Conservation (phyloP, 2,113 vertebrate species). For the Saguinus midas region DNA sequence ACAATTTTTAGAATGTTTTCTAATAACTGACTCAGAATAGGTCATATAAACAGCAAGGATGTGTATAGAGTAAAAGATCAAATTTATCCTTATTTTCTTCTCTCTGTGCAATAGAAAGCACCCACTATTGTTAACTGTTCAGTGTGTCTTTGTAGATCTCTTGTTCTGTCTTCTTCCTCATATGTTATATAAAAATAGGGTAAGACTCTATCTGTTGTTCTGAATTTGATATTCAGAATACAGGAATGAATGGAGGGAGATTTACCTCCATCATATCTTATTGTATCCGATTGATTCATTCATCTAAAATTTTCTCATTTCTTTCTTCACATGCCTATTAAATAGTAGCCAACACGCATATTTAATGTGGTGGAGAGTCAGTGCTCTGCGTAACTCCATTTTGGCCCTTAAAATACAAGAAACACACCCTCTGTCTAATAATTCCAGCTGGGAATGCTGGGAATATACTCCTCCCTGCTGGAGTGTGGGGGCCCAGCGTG, state of each 20-base stretch:
- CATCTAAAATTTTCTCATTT: background rate
- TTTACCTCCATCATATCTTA: background rate
- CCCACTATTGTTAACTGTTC: background rate
- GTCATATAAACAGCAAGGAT: background rate
- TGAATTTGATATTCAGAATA: background rate
- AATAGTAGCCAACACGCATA: background rate
- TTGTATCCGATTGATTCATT: background rate
- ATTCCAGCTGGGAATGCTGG: background rate
- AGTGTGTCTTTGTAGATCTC: background rate
- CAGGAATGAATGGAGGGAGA: background rate
- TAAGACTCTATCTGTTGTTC: background rate
- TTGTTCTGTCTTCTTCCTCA: background rate
- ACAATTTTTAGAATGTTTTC: background rate
- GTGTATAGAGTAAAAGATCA: background rate
- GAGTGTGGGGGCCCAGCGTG: background rate
- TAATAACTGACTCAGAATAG: background rate
- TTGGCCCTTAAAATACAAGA: background rate
- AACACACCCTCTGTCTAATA: background rate
- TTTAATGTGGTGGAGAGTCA: background rate
- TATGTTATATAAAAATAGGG: background rate
- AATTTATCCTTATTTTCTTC: background rate
- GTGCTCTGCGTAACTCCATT: background rate
- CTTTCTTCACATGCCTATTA: background rate
- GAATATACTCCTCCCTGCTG: background rate
- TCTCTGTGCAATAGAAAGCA: background rate